Evolutionary conservation across 2,888 invertebrate species (phyloP), one percentile per base, ranked within the genome.

Genomic region (Drosophila vallismaia): DNA sequence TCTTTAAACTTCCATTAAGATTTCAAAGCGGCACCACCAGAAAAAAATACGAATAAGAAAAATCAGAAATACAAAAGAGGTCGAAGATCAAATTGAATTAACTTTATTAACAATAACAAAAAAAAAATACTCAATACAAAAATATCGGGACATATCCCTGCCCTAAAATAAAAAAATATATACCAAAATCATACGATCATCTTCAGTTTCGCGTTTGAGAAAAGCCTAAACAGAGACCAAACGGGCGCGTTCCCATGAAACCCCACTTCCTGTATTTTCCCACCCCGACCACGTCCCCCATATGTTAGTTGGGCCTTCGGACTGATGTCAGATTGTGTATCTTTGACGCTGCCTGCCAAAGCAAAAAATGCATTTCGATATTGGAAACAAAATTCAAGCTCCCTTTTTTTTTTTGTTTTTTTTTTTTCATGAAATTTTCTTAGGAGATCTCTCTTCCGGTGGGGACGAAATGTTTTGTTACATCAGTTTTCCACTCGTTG

Each of bases 381-480:
- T 85, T 84, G 74, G 70, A 86, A 80, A 81, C 87, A 81, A 83
- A 81, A 83, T 86, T 86, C 81, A 74, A 71, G 58, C 74, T 71
- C 42, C 64, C 54, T 72, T 55, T 42, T 55, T 58, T 73, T 69
- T 70, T 33, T 51, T 29, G 19, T 19, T 26, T 36, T 50, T 44
- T 10, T 12, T 8, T 44, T 50, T 59, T 38, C 3, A 42, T 67
- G 44, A 36, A 4, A 42, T 62, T 14, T 29, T 45, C 44, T 56
- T 55, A 45, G 40, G 31, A 51, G 52, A 66, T 71, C 82, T 77
- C 71, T 87, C 86, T 82, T 86, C 88, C 88, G 88, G 88, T 80
- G 86, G 79, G 70, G 83, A 58, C 73, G 83, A 86, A 82, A 75
- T 85, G 72, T 82, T 80, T 85, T 71, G 83, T 82, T 82, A 79